These are phyloP conservation scores for Petrolisthes cinctipes DNA, from an alignment of 2,888 invertebrate species.

Conservation along the genomic window DNA sequence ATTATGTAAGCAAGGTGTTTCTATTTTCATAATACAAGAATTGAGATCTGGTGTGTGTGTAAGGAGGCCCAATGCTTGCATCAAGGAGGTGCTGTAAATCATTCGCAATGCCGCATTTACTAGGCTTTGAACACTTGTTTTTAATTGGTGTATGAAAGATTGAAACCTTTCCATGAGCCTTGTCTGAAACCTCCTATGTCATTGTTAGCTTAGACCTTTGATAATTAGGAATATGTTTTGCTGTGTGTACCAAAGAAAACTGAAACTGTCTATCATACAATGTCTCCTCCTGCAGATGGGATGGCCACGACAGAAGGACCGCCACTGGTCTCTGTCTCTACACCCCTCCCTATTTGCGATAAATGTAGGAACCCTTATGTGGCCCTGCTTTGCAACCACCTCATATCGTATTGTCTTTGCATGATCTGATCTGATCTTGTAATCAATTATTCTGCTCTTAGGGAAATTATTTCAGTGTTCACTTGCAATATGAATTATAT, in stretches of 20 bases:
- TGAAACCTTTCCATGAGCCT: too few relatives aligned
- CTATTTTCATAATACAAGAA: too few relatives aligned
- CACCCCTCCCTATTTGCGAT: conserved; percentile 18
- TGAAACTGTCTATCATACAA: background rate
- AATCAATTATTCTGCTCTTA: background rate
- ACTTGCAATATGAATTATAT: conserved; percentile 5
- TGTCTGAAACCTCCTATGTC: too few relatives aligned
- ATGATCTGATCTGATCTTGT: conserved; percentile 13
- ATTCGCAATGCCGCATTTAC: too few relatives aligned
- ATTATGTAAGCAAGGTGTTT: background rate
- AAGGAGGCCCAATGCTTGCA: too few relatives aligned
- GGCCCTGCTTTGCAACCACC: conserved; percentile 13
- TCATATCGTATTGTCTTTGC: conserved; percentile 13
- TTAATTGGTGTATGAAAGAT: too few relatives aligned
- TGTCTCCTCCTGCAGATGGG: conserved; percentile 14
- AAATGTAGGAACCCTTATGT: conserved; percentile 12
- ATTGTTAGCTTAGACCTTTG: too few relatives aligned
- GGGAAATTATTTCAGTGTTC: background rate
- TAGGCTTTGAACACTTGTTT: too few relatives aligned
- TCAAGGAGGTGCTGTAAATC: too few relatives aligned
- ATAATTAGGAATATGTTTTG: background rate
- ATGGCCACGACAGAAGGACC: conserved; percentile 15
- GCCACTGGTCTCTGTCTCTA: conserved; percentile 15
- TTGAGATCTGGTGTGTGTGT: too few relatives aligned
- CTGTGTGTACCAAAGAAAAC: background rate